Base-by-base conservation (phyloP, 2,797 vertebrate species). In the Mallotus villosus region DNA sequence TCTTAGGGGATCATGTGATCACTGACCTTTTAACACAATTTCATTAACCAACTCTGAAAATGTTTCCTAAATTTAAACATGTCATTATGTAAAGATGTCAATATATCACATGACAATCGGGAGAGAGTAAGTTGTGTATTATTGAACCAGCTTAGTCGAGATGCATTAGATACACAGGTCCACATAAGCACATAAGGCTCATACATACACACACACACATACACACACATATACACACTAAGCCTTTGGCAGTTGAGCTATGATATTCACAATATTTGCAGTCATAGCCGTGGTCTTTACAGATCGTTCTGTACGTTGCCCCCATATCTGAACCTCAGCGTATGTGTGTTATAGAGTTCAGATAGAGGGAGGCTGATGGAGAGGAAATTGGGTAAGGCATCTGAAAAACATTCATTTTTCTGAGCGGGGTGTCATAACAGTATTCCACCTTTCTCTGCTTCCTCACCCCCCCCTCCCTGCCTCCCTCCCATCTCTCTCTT, bases 341-440 rank as follows among this genome's bases (percentile, higher is more conserved):
- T 27, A 27, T 27, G 25, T 27, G 25, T 27, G 25, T 3, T 27
- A 27, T 27, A 27, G 25, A 27, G 25, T 27, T 34, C 67, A 64
- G 68, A 77, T 7, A 19, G 75, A 65, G 76, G 71, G 80, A 79
- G 22, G 19, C 6, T 16, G 6, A 29, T 59, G n/a, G 27, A n/a
- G 27, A 75, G 8, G 81, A 83, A 92, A 92, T 85, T 89, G 84
- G 90, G 90, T 90, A 89, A 90, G 84, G 85, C 89, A 84, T 89
- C 77, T 84, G 82, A 91, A 81, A 81, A 81, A 75, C 87, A 72
- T 85, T 84, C 77, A 73, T 81, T 78, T 83, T 74, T 77, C 76
- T 82, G 73, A 67, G 22, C 68, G 60, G 77, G 75, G 82, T 82
- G 80, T 88, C 82, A 82, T 82, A 81, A 85, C 81, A 73, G 83